phyloP scores from a whole-genome alignment of 2,797 vertebrate genomes.

The Chelmon rostratus region DNA sequence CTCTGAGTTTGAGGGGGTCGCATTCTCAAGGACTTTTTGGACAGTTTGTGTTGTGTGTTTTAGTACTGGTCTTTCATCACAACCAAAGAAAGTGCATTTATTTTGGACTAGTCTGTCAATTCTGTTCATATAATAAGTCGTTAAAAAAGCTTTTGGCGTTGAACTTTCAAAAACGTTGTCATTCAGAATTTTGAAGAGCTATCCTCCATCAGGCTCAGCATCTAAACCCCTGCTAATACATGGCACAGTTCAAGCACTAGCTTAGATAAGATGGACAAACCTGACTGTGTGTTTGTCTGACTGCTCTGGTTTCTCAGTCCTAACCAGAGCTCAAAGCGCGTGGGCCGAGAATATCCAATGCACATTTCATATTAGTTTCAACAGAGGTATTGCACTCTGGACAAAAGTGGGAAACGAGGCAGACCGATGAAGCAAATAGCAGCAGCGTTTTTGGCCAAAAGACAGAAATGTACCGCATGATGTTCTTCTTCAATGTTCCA shows the following conservation, averaged over 20 bases:
- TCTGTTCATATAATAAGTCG: background rate
- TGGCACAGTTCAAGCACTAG: too few species aligned
- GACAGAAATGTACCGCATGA: background rate
- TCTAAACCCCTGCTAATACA: background rate
- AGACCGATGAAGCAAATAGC: background rate
- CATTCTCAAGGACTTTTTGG: slow-evolving; percentile 4
- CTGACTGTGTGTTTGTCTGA: too few species aligned
- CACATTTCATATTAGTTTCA: too few species aligned
- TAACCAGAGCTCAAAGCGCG: too few species aligned
- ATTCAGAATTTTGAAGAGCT: background rate
- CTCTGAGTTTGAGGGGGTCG: background rate
- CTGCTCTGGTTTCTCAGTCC: too few species aligned
- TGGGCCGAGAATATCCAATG: too few species aligned
- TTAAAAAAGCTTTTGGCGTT: background rate
- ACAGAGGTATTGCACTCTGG: too few species aligned
- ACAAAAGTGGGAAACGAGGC: too few species aligned
- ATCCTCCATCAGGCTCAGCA: background rate
- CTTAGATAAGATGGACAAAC: background rate
- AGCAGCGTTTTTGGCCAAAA: background rate
- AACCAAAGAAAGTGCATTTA: background rate
- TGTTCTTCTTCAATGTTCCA: background rate
- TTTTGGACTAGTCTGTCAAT: background rate
- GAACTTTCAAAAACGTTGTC: background rate
- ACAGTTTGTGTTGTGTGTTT: background rate
- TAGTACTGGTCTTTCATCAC: background rate